Conservation (phyloP, 2,797 vertebrate genomes). For the Poeciliopsis infans region DNA sequence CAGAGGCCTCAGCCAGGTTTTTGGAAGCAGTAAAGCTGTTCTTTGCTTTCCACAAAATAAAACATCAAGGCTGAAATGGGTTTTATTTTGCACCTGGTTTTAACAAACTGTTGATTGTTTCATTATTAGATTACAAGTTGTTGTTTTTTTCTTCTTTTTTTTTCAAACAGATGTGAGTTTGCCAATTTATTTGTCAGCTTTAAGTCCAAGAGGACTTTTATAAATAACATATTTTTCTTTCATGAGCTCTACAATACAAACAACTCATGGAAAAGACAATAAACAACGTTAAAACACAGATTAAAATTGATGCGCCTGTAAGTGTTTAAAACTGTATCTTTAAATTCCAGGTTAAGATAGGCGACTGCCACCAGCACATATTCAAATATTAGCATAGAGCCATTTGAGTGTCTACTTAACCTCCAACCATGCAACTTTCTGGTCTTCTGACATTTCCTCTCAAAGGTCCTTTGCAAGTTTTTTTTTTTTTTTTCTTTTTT, state of each 20-base stretch:
- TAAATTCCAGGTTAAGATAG: background rate
- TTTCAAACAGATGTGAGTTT: background rate
- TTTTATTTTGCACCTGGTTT: background rate
- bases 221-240: background rate
- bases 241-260: background rate
- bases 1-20: background rate
- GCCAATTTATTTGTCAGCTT: background rate
- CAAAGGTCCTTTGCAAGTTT: slow-evolving; percentile 65
- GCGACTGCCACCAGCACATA: background rate
- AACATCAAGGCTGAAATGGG: background rate
- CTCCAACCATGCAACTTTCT: slow-evolving; percentile 55
- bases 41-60: background rate
- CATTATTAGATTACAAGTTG: background rate
- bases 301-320: background rate
- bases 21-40: background rate
- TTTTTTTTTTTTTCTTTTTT: slow-evolving; percentile 51
- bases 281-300: background rate
- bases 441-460: slow-evolving; percentile 49
- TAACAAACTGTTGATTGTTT: background rate
- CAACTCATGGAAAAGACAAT: background rate
- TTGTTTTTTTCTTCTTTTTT: background rate
- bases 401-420: slow-evolving; percentile 58
- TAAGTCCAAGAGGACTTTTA: background rate
- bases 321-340: background rate
- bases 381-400: slow-evolving; percentile 13